These are phyloP conservation scores for Cyclura pinguis DNA, from an alignment of 2,797 vertebrate genomes.

Conservation along the genomic window DNA sequence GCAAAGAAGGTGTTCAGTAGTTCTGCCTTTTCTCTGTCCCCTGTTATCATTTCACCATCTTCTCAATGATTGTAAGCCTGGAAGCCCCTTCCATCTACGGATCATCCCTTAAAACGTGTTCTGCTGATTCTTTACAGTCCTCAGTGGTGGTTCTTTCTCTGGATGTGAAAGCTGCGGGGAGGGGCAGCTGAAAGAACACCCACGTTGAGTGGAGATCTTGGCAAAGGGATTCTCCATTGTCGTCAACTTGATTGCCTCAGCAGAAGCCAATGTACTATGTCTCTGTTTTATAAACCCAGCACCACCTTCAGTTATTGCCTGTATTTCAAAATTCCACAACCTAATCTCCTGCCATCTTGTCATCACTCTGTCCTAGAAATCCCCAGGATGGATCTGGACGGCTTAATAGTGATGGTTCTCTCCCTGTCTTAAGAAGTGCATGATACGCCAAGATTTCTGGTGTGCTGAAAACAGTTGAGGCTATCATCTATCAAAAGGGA, in stretches of 20 bases:
- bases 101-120: too few species aligned
- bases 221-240: constrained; percentile 38
- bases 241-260: constrained; percentile 59
- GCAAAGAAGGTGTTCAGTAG: too few species aligned
- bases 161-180: constrained; percentile 51
- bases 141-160: too few species aligned
- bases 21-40: too few species aligned
- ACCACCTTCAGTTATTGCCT: constrained; percentile 71
- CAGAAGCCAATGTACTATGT: constrained; percentile 66
- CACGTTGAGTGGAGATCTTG: constrained; percentile 41
- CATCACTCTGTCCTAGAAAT: not conserved
- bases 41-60: too few species aligned
- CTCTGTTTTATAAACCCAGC: constrained; percentile 70
- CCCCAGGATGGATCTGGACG: constrained; percentile 67
- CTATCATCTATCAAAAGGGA: too few species aligned
- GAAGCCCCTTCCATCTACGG: too few species aligned
- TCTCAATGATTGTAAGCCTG: too few species aligned
- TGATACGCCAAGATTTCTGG: constrained; percentile 69
- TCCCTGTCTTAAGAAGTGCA: constrained; percentile 64
- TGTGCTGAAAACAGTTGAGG: constrained; percentile 56
- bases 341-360: constrained; percentile 58
- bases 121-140: not conserved
- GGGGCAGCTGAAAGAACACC: not conserved
- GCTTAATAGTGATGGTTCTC: constrained; percentile 60
- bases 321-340: constrained; percentile 71